Conservation (phyloP, 2,797 vertebrate species). For the Anguilla pacifica region DNA sequence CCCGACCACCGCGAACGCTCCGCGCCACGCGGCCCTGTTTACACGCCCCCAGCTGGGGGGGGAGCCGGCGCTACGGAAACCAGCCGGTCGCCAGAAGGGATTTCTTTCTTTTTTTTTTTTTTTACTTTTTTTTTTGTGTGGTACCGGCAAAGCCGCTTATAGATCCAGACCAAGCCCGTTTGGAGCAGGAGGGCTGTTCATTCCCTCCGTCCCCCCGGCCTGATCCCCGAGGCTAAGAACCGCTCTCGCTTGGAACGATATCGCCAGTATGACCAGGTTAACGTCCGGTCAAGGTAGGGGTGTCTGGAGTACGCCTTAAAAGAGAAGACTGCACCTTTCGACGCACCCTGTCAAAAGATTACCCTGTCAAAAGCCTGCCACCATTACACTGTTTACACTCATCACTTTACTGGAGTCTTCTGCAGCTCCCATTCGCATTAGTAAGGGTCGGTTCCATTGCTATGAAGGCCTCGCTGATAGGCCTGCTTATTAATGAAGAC, state of each 20-base stretch:
- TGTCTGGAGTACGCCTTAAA: background rate
- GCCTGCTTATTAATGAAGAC: constrained; percentile 54
- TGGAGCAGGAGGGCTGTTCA: background rate
- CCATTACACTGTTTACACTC: background rate
- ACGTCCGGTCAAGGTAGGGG: background rate
- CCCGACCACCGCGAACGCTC: background rate
- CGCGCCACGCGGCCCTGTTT: background rate
- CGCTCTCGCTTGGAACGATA: background rate
- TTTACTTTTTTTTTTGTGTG: background rate
- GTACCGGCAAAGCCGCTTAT: background rate
- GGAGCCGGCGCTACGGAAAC: background rate
- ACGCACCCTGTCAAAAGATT: background rate
- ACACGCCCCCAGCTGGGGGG: background rate
- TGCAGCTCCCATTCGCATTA: background rate
- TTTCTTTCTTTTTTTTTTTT: background rate
- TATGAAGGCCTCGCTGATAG: constrained; percentile 29
- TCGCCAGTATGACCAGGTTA: background rate
- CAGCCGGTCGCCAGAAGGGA: background rate
- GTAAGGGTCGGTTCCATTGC: constrained; percentile 34
- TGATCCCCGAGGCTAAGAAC: background rate
- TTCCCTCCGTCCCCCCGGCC: background rate
- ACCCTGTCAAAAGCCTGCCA: background rate
- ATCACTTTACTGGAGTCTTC: background rate
- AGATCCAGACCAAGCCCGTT: background rate
- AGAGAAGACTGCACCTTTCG: background rate